These are phyloP conservation scores for Sarcophaga caerulescens DNA, from an alignment of 2,888 invertebrate genomes.

Conservation along the genomic window DNA sequence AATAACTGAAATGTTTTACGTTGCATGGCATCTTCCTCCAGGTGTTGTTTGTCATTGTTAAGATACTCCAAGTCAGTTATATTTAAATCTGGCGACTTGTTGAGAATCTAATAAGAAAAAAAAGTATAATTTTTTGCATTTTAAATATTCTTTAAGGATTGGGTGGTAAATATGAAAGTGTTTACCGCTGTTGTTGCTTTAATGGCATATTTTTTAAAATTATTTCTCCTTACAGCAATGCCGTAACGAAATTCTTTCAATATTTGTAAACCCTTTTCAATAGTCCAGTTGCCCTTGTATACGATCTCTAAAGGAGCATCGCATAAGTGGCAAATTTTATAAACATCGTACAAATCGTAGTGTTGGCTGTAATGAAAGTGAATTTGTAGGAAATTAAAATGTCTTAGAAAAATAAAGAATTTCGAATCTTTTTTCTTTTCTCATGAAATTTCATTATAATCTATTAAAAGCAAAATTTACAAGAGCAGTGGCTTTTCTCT, in stretches of 20 bases:
- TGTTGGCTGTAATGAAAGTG: conserved; percentile 48
- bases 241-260: conserved; percentile 63
- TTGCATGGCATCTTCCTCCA: conserved; percentile 77
- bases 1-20: conserved; percentile 76
- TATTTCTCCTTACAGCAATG: conserved; percentile 73
- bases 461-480: too few relatives aligned
- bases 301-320: conserved; percentile 68
- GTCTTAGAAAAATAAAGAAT: too few relatives aligned
- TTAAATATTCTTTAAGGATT: not conserved
- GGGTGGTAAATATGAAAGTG: not conserved
- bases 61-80: conserved; percentile 69
- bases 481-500: too few relatives aligned
- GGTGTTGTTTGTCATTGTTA: conserved; percentile 68
- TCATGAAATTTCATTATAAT: too few relatives aligned
- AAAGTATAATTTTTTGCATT: conserved; percentile 8
- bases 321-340: conserved; percentile 71
- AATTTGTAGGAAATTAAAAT: not conserved
- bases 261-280: conserved; percentile 69
- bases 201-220: conserved; percentile 72
- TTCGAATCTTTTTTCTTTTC: too few relatives aligned
- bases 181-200: conserved; percentile 73
- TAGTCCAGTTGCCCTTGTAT: conserved; percentile 75
- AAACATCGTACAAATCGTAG: conserved; percentile 75
- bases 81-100: conserved; percentile 13
- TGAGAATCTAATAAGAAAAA: conserved; percentile 23